phyloP scores from a whole-genome alignment of 2,113 vertebrate genomes.

The Pandion haliaetus region DNA sequence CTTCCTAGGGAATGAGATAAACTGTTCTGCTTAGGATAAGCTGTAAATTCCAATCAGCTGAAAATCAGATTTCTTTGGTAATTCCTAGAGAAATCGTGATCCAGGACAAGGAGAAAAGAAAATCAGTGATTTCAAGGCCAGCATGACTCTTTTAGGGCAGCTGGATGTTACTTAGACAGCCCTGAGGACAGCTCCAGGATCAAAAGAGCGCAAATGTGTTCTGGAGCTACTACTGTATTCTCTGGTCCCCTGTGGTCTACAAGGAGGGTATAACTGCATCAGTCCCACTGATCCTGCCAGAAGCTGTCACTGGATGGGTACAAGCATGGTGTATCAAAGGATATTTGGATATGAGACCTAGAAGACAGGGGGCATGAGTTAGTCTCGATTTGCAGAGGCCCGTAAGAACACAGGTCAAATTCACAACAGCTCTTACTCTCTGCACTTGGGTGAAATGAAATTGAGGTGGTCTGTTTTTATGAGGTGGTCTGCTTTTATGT shows the following conservation, averaged over 20 bases:
- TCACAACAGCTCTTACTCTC: background rate
- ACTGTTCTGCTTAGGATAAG: background rate
- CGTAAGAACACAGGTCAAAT: background rate
- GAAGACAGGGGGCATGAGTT: background rate
- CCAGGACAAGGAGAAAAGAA: background rate
- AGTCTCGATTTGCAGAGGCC: background rate
- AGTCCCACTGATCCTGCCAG: background rate
- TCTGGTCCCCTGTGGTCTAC: background rate
- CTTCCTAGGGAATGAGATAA: background rate
- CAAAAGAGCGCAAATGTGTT: background rate
- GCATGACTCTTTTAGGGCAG: background rate
- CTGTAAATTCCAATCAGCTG: background rate
- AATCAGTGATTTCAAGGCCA: background rate
- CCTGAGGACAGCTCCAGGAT: background rate
- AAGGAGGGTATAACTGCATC: background rate
- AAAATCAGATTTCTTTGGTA: background rate
- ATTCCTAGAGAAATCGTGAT: background rate
- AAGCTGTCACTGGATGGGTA: background rate
- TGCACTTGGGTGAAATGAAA: background rate
- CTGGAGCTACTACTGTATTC: background rate
- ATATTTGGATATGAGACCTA: background rate
- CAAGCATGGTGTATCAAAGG: background rate
- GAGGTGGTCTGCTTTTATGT: background rate
- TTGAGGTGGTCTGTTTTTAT: background rate
- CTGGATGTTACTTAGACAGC: background rate